Base-by-base conservation (phyloP, 2,888 invertebrate species). In the Zeuzera pyrina region DNA sequence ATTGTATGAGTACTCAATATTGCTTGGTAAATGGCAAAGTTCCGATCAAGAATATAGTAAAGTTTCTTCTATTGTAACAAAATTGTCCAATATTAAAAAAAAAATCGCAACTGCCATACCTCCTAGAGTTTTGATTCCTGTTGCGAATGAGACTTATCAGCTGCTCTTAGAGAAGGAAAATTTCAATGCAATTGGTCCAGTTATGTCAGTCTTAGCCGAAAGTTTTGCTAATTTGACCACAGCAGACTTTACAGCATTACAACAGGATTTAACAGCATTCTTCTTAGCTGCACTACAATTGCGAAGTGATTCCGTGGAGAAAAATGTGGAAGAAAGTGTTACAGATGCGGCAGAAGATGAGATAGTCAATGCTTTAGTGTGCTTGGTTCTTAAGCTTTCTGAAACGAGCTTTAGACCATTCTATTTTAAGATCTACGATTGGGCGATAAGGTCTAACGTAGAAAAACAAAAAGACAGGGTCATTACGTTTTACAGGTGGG, bases 351-450 rank as follows among this genome's bases (percentile, higher is more conserved):
- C 93, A 0, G 97, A 97, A 72, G 86, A 86, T 10, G 86, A 89
- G 51, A 87, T 94, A 0, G 87, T 94, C 1, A 88, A 91, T 43
- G 89, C 94, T 0, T 73, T 97, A n/a, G 89, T 92, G 1, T 85
- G 88, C 29, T 85, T 96, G 49, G 90, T 95, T 14, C 72, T 97
- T 30, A 96, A 96, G 68, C 74, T 97, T 15, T 95, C 95, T 0
- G 97, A 97, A 67, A 89, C 90, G 1, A 89, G 90, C 23, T 98
- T 98, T 71, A 87, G 93, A 39, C 95, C 97, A 1, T 86, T 97
- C 50, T 95, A 94, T 68, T 90, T 91, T 52, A 90, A 91, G 76
- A 84, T 97, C 10, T 94, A 91, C 61, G 92, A 93, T 55, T 97
- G 97, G 97, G 93, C 95, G 0, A 85, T 88, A 25, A 84, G 89